phyloP scores from a whole-genome alignment of 2,888 invertebrate species.

The Cyclophora punctaria region DNA sequence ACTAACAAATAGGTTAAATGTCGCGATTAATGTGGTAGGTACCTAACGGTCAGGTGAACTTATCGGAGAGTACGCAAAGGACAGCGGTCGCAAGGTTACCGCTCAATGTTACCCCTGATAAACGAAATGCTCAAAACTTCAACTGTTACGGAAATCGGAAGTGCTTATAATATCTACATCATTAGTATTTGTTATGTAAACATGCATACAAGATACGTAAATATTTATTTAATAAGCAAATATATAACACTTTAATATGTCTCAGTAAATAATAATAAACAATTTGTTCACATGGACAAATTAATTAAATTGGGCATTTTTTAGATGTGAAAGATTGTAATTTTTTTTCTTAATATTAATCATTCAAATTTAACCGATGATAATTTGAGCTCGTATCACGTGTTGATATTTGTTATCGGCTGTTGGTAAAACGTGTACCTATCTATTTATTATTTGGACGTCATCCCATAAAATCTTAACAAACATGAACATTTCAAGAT shows the following conservation, averaged over 20 bases:
- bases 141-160: conserved; percentile 37
- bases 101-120: conserved; percentile 20
- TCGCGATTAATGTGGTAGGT: conserved; percentile 2
- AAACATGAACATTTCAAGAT: too few species aligned
- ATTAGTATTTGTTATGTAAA: conserved; percentile 60
- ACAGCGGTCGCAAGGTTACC: conserved; percentile 11
- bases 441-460: too few species aligned
- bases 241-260: conserved; percentile 37
- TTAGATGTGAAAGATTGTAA: too few species aligned
- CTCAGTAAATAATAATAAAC: conserved; percentile 27
- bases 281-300: conserved; percentile 4
- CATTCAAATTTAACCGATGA: neutral
- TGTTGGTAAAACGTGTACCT: too few species aligned
- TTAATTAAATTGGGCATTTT: too few species aligned
- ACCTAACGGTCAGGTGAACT: conserved; percentile 12
- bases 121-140: conserved; percentile 17
- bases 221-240: conserved; percentile 41
- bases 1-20: conserved; percentile 8
- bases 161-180: conserved; percentile 36
- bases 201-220: conserved; percentile 47
- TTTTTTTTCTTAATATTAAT: too few species aligned
- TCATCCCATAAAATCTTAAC: too few species aligned
- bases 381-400: conserved; percentile 3
- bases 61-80: conserved; percentile 21
- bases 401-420: neutral